phyloP scores from a whole-genome alignment of 1,140 invertebrate species.

The Papilio glaucus region DNA sequence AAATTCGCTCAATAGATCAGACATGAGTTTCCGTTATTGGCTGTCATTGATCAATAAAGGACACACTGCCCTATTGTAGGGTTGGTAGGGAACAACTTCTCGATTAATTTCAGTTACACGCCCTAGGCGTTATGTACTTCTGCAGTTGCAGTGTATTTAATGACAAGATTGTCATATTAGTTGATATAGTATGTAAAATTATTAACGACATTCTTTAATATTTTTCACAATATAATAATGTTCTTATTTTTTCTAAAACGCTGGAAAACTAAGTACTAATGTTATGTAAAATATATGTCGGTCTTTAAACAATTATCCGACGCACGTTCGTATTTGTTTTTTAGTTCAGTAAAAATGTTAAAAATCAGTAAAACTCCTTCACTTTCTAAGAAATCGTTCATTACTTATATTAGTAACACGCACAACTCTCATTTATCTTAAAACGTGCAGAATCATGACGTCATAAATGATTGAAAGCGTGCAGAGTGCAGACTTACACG shows the following conservation, averaged over 20 bases:
- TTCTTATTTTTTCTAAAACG: no score
- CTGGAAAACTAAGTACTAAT: no score
- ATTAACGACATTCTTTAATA: no score
- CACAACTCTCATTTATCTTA: constrained; percentile 37
- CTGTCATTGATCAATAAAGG: constrained; percentile 23
- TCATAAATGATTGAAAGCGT: constrained; percentile 35
- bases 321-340: no score
- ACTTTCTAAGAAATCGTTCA: neutral
- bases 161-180: neutral
- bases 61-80: neutral
- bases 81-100: neutral
- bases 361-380: no score
- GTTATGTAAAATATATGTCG: no score
- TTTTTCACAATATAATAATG: no score
- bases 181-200: no score
- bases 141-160: neutral
- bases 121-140: neutral
- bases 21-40: constrained; percentile 48
- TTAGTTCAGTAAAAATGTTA: no score
- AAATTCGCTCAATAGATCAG: constrained; percentile 17
- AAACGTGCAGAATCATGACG: constrained; percentile 34
- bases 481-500: constrained; percentile 4
- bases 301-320: no score
- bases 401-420: constrained; percentile 25
- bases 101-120: neutral